phyloP scores from a whole-genome alignment of 2,797 vertebrate species.

The Rallus crepitans region DNA sequence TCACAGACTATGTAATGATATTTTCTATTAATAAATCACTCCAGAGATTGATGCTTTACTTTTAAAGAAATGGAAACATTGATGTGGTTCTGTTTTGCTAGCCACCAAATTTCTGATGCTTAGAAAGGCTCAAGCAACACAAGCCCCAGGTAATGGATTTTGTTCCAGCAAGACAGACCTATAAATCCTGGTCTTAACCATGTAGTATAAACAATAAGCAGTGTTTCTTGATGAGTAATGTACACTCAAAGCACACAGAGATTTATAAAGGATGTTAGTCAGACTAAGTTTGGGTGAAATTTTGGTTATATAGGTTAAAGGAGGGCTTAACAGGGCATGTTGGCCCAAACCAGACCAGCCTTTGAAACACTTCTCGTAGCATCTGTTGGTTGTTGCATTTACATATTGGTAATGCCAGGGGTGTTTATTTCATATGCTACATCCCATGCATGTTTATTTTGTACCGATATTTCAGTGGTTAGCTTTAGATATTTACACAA shows the following conservation, averaged over 20 bases:
- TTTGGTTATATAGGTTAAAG: background rate
- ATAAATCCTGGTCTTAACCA: background rate
- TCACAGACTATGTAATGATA: background rate
- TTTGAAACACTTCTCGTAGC: background rate
- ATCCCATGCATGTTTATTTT: background rate
- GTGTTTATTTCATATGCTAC: background rate
- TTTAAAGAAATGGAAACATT: background rate
- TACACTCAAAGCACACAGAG: background rate
- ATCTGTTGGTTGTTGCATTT: background rate
- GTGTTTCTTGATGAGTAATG: background rate
- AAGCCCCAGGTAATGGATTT: background rate
- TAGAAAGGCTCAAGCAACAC: background rate
- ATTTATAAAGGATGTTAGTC: background rate
- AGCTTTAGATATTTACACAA: background rate
- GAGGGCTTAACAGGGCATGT: background rate
- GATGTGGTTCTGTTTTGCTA: background rate
- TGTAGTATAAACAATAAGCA: background rate
- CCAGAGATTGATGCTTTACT: background rate
- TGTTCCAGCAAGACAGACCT: background rate
- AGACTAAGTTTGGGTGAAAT: background rate
- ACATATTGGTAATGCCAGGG: background rate
- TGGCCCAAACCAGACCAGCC: background rate
- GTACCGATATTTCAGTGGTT: accelerated
- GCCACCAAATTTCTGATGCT: background rate
- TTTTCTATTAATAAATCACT: background rate